These are phyloP conservation scores for Tetranychus cinnabarinus DNA, from an alignment of 1,140 invertebrate genomes.

Conservation along the genomic window DNA sequence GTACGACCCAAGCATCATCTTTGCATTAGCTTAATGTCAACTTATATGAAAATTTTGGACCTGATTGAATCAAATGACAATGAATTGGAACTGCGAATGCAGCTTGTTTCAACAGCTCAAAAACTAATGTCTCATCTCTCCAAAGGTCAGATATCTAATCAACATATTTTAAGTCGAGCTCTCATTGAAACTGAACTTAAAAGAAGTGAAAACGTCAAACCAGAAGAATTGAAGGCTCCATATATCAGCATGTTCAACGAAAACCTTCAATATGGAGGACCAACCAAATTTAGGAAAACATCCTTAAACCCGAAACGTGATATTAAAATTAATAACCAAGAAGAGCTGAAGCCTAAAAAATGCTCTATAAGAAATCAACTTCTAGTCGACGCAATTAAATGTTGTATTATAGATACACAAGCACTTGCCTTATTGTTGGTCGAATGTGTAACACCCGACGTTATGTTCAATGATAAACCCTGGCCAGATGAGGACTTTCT, in stretches of 20 bases:
- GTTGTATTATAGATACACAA: constrained; percentile 3
- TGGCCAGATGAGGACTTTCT: constrained; percentile 8
- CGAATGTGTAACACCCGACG: constrained; percentile 8
- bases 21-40: constrained; percentile 2
- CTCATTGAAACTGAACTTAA: constrained; percentile 3
- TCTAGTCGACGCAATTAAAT: constrained; percentile 1
- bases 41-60: constrained; percentile 6
- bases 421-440: constrained; percentile 6
- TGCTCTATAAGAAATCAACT: background rate
- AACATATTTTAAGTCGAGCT: constrained; percentile 5
- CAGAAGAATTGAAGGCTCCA: background rate
- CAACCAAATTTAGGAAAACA: constrained; percentile 2
- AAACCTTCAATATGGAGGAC: background rate
- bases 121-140: constrained; percentile 3
- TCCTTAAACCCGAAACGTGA: background rate
- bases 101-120: constrained; percentile 1
- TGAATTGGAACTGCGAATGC: background rate
- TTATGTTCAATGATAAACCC: constrained; percentile 8
- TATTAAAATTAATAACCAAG: background rate
- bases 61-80: background rate
- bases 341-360: background rate
- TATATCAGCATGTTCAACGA: constrained; percentile 2
- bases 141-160: background rate
- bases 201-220: background rate
- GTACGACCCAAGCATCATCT: constrained; percentile 4